Conservation (phyloP, 2,797 vertebrate species). For the Simalia tracyae region DNA sequence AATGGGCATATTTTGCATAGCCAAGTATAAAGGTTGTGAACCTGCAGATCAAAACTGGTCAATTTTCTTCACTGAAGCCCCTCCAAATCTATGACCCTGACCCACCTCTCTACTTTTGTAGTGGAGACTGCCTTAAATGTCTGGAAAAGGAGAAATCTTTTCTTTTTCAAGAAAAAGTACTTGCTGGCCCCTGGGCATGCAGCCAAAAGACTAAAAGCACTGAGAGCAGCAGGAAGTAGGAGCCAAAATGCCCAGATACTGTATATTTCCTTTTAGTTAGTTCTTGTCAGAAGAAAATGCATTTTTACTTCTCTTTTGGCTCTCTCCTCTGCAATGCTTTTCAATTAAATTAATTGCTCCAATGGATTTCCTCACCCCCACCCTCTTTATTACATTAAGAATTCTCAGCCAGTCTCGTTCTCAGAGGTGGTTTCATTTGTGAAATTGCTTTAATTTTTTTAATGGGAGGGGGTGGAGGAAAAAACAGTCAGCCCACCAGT, state of each 20-base stretch:
- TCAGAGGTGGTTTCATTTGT: not conserved
- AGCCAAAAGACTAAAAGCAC: slow-evolving; percentile 19
- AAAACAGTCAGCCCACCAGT: not conserved
- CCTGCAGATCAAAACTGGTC: not conserved
- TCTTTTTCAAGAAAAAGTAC: not conserved
- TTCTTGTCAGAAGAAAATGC: slow-evolving; percentile 17
- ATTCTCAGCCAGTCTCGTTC: not conserved
- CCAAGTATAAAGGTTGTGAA: not conserved
- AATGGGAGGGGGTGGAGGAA: not conserved
- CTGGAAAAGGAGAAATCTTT: not conserved
- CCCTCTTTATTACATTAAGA: slow-evolving; percentile 7
- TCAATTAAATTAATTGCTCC: slow-evolving; percentile 28
- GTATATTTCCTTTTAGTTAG: slow-evolving; percentile 4
- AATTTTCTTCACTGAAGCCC: not conserved
- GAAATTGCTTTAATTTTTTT: slow-evolving; percentile 8
- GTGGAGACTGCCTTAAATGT: not conserved
- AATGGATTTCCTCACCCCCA: not conserved
- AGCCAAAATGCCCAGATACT: not conserved
- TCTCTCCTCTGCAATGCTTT: not conserved
- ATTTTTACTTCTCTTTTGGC: slow-evolving; percentile 8
- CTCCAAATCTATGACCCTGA: not conserved
- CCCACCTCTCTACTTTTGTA: not conserved
- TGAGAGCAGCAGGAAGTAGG: not conserved
- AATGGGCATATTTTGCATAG: not conserved
- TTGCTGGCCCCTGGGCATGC: not conserved